Conservation (phyloP, 2,113 vertebrate genomes). For the Poicephalus meyeri region DNA sequence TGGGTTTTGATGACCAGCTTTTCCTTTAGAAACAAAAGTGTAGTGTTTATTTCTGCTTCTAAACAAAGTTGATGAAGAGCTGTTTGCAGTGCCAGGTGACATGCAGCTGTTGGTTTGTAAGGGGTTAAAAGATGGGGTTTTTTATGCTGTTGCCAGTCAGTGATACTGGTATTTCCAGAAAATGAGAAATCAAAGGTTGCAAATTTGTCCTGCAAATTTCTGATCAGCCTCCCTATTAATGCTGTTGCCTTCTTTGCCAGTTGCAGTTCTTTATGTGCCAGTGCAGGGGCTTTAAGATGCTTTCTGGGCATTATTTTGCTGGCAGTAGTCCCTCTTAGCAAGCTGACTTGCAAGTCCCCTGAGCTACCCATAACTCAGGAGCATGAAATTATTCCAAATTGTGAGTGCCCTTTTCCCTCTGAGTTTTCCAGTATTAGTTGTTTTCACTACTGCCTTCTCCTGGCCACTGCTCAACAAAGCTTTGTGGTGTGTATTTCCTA, state of each 20-base stretch:
- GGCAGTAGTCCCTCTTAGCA: neutral
- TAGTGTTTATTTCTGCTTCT: neutral
- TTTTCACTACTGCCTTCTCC: neutral
- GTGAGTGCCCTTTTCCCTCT: neutral
- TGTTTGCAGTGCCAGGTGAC: neutral
- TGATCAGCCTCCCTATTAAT: neutral
- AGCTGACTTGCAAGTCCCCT: neutral
- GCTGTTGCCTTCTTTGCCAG: neutral
- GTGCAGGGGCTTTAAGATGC: neutral
- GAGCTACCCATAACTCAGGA: neutral
- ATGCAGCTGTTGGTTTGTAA: neutral
- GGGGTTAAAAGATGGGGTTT: neutral
- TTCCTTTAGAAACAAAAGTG: neutral
- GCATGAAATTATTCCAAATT: neutral
- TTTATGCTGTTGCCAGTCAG: neutral
- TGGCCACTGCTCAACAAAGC: neutral
- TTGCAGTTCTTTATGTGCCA: neutral
- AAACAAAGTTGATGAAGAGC: neutral
- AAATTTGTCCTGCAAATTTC: neutral
- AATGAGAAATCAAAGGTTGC: neutral
- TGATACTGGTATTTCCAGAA: neutral
- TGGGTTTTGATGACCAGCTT: neutral
- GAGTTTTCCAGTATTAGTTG: neutral
- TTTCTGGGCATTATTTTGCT: rapidly evolving
- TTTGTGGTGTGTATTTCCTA: neutral